A percentile compares a stretch with the other conserved stretches of the same genome.
These are phyloP conservation scores for Artemisiospiza belli DNA, from an alignment of 2,113 vertebrate genomes.

Conservation along the genomic window DNA sequence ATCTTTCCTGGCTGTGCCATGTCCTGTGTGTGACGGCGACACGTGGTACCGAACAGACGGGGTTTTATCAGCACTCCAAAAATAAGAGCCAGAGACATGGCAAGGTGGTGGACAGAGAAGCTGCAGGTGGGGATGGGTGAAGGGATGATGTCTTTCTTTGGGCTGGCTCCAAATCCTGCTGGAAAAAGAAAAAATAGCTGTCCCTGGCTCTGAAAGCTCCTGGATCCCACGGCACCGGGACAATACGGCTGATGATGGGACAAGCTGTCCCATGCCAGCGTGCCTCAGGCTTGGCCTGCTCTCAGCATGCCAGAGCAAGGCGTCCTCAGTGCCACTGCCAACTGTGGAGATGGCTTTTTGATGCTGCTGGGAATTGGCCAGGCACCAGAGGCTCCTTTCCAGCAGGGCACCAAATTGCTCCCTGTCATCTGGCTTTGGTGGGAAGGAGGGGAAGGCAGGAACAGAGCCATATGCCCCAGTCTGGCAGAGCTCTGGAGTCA, in stretches of 20 bases:
- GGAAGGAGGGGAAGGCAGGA: conserved; percentile 30
- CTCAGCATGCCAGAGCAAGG: conserved; percentile 39
- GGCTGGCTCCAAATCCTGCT: not conserved
- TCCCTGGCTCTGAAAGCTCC: not conserved
- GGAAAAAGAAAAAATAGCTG: not conserved
- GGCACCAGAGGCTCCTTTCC: not conserved
- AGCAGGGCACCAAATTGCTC: conserved; percentile 54
- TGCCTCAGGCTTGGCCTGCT: not conserved
- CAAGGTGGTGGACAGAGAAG: not conserved
- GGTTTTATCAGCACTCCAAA: not conserved
- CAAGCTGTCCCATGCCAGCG: not conserved
- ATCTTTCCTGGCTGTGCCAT: conserved; percentile 13
- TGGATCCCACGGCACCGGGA: not conserved
- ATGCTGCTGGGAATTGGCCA: conserved; percentile 38
- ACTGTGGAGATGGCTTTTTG: conserved; percentile 58
- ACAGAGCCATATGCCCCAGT: conserved; percentile 56
- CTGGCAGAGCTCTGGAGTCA: conserved; percentile 54
- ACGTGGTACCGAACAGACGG: conserved; percentile 31
- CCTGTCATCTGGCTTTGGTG: conserved; percentile 54
- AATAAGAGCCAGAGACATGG: not conserved
- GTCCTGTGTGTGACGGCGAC: not conserved
- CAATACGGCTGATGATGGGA: conserved; percentile 1
- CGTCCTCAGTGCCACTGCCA: conserved; percentile 16
- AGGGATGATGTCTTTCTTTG: conserved; percentile 5
- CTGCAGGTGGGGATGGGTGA: conserved; percentile 38